Percentiles rank a stretch among this genome's conserved stretches.
Evolutionary conservation across 2,113 vertebrate species (phyloP).

Genomic region (Marmota monax): DNA sequence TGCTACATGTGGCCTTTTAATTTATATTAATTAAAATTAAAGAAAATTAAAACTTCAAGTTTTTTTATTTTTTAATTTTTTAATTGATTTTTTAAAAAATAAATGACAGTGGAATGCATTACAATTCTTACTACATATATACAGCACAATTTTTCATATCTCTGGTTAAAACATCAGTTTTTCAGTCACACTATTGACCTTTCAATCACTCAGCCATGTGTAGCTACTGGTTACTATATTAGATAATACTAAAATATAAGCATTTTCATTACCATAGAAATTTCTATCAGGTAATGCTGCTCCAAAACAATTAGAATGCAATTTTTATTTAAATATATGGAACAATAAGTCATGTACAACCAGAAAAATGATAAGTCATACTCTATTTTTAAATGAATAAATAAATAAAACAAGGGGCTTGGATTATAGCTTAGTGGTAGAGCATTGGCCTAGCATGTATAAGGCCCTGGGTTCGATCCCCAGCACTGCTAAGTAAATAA

Average conservation of each 20-base stretch:
- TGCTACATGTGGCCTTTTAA: not conserved
- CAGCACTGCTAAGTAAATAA: not conserved
- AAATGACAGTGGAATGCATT: no score
- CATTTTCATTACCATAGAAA: not conserved
- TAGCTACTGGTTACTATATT: not conserved
- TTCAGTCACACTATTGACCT: not conserved
- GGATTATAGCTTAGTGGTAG: not conserved
- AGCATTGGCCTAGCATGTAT: no score
- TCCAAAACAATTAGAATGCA: not conserved
- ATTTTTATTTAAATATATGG: slow-evolving; percentile 32
- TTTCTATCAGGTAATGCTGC: not conserved
- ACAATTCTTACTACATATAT: no score
- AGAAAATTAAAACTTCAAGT: slow-evolving; percentile 2
- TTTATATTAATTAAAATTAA: slow-evolving; percentile 7
- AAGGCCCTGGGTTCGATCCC: no score
- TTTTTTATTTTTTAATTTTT: no score
- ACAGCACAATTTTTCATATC: no score
- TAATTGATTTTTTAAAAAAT: no score
- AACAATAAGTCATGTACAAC: not conserved
- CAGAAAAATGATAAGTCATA: no score
- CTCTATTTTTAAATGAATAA: no score
- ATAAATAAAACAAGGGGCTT: not conserved
- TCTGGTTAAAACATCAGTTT: slow-evolving; percentile 1
- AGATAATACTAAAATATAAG: not conserved
- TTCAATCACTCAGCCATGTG: not conserved